Conservation (phyloP, 2,797 vertebrate genomes). For the Mormyrus hasselquistii region DNA sequence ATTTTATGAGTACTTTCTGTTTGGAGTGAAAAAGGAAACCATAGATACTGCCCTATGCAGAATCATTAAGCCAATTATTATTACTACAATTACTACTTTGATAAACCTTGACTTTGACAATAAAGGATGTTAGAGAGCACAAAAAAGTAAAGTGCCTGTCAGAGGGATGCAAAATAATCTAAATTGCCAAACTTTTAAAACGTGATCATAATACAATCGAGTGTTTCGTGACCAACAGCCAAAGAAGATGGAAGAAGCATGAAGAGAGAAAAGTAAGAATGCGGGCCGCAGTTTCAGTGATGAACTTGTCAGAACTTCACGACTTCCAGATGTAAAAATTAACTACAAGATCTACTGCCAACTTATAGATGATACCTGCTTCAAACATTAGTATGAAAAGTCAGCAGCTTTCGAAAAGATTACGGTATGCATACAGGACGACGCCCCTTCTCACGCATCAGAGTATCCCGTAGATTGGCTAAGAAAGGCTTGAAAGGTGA, state of each 20-base stretch:
- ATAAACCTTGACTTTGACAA: too few relatives aligned
- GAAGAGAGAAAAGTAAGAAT: background rate
- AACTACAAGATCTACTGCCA: background rate
- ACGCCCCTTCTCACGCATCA: too few relatives aligned
- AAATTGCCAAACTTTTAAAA: background rate
- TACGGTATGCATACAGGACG: too few relatives aligned
- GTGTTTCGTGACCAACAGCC: background rate
- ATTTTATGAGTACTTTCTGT: background rate
- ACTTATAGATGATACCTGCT: background rate
- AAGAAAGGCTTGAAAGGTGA: too few relatives aligned
- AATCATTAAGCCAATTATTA: background rate
- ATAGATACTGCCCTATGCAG: background rate
- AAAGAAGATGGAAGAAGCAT: background rate
- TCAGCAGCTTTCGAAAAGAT: background rate
- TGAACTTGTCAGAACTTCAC: background rate
- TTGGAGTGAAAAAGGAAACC: background rate
- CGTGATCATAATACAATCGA: background rate
- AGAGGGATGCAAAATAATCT: background rate
- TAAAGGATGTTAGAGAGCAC: background rate
- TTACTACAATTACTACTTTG: background rate
- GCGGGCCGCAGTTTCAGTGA: background rate
- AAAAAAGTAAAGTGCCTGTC: background rate
- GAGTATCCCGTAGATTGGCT: too few relatives aligned
- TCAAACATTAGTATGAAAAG: background rate
- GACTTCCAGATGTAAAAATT: background rate